Conservation (phyloP, 1,140 invertebrate genomes). For the Atta cephalotes region DNA sequence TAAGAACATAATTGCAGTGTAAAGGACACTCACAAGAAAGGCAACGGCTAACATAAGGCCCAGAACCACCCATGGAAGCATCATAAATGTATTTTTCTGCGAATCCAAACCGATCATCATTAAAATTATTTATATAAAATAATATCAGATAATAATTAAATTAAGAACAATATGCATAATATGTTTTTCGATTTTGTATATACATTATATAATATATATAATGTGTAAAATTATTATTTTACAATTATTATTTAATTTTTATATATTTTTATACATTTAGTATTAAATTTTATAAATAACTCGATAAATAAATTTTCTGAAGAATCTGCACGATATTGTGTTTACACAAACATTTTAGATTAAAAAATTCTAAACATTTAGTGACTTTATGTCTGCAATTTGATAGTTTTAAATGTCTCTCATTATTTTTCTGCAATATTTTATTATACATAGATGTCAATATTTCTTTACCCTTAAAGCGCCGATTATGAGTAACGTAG, state of each 20-base stretch:
- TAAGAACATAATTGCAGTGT: conserved; percentile 91
- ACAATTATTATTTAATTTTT: no score
- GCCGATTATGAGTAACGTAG: conserved; percentile 91
- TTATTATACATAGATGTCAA: not conserved
- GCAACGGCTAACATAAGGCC: conserved; percentile 92
- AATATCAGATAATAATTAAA: conserved; percentile 2
- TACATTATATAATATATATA: no score
- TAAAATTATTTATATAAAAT: not conserved
- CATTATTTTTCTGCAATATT: not conserved
- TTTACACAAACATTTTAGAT: no score
- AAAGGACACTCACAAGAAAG: conserved; percentile 91
- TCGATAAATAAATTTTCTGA: no score
- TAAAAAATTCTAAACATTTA: not conserved
- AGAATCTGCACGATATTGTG: not conserved
- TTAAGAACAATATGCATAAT: not conserved
- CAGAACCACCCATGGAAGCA: conserved; percentile 93
- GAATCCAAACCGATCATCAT: conserved; percentile 75
- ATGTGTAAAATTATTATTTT: not conserved
- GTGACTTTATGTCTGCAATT: not conserved
- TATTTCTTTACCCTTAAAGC: conserved; percentile 88
- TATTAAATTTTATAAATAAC: no score
- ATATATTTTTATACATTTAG: not conserved
- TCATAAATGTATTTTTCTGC: conserved; percentile 92
- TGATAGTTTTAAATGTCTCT: not conserved
- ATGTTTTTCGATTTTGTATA: no score